A percentile compares a stretch with the other conserved stretches of the same genome.
These are phyloP conservation scores for Parnassius apollo DNA, from an alignment of 2,888 invertebrate genomes.

Conservation along the genomic window DNA sequence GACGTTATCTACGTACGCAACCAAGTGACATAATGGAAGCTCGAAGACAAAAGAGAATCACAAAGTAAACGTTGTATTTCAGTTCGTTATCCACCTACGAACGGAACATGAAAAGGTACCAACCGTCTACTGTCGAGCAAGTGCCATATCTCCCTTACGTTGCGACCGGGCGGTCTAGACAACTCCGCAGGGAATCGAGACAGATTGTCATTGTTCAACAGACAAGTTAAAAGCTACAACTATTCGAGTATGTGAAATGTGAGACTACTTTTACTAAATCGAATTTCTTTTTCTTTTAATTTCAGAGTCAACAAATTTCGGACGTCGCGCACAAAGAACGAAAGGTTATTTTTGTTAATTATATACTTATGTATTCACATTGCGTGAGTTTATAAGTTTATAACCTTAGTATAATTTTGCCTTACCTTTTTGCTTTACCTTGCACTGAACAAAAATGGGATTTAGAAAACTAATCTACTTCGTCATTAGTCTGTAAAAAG, in stretches of 20 bases:
- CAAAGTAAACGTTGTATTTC: slow-evolving; percentile 25
- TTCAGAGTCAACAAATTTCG: neutral
- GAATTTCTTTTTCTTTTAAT: slow-evolving; percentile 10
- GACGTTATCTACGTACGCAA: neutral
- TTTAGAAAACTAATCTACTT: too few relatives aligned
- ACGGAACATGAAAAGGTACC: slow-evolving; percentile 33
- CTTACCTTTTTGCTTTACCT: too few relatives aligned
- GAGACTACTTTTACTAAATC: slow-evolving; percentile 31
- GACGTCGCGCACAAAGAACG: neutral
- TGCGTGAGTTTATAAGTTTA: too few relatives aligned
- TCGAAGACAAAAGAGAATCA: slow-evolving; percentile 19
- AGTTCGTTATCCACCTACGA: slow-evolving; percentile 32
- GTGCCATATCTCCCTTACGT: slow-evolving; percentile 53
- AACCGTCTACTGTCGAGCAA: slow-evolving; percentile 39
- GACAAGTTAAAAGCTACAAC: slow-evolving; percentile 46
- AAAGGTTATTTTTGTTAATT: neutral
- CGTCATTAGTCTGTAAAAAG: too few relatives aligned
- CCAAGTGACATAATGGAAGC: slow-evolving; percentile 20
- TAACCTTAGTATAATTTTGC: too few relatives aligned
- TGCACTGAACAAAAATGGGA: too few relatives aligned
- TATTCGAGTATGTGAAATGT: slow-evolving; percentile 41
- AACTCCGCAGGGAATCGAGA: slow-evolving; percentile 53
- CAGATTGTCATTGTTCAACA: slow-evolving; percentile 56
- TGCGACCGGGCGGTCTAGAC: slow-evolving; percentile 44
- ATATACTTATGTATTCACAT: too few relatives aligned